These are phyloP conservation scores for Leptobrachium leishanense DNA, from an alignment of 2,113 vertebrate genomes.

Conservation along the genomic window DNA sequence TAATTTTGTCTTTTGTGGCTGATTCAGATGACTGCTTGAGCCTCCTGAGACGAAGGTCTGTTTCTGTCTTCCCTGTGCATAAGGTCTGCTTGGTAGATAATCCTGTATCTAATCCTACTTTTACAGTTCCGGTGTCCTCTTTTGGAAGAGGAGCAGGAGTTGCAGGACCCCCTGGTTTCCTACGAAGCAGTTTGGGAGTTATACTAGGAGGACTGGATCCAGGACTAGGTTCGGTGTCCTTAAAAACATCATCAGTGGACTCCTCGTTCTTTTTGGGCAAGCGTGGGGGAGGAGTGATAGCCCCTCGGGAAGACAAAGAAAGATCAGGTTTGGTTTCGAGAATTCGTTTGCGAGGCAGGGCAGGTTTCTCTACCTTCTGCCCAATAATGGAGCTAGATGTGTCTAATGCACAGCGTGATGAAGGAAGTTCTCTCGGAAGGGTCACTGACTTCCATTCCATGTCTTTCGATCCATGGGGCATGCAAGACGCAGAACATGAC, in stretches of 20 bases:
- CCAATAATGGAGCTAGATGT: conserved; percentile 78
- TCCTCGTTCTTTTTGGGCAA: conserved; percentile 79
- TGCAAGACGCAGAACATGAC: conserved; percentile 83
- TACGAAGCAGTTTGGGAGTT: conserved; percentile 81
- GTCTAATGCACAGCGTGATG: conserved; percentile 78
- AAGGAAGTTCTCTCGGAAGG: conserved; percentile 85
- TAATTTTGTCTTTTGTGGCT: conserved; percentile 77
- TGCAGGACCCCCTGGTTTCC: conserved; percentile 59
- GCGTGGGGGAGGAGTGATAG: conserved; percentile 82
- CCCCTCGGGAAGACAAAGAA: conserved; percentile 62
- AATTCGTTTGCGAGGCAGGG: conserved; percentile 84
- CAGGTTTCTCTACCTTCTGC: conserved; percentile 78
- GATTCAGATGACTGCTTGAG: conserved; percentile 76
- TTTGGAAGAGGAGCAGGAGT: conserved; percentile 58
- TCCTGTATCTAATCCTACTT: conserved; percentile 44
- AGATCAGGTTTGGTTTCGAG: conserved; percentile 75
- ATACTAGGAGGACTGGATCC: conserved; percentile 83
- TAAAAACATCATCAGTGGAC: conserved; percentile 72
- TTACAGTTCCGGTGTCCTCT: conserved; percentile 74
- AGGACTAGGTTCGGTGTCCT: conserved; percentile 78
- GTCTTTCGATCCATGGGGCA: conserved; percentile 75
- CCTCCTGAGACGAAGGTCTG: conserved; percentile 64
- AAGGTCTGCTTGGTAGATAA: conserved; percentile 64
- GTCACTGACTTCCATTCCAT: conserved; percentile 88
- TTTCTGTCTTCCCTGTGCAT: conserved; percentile 74